A percentile compares a stretch with the other conserved stretches of the same genome.
These are phyloP conservation scores for Rhynchopsitta pachyrhyncha DNA, from an alignment of 2,113 vertebrate genomes.

Conservation along the genomic window DNA sequence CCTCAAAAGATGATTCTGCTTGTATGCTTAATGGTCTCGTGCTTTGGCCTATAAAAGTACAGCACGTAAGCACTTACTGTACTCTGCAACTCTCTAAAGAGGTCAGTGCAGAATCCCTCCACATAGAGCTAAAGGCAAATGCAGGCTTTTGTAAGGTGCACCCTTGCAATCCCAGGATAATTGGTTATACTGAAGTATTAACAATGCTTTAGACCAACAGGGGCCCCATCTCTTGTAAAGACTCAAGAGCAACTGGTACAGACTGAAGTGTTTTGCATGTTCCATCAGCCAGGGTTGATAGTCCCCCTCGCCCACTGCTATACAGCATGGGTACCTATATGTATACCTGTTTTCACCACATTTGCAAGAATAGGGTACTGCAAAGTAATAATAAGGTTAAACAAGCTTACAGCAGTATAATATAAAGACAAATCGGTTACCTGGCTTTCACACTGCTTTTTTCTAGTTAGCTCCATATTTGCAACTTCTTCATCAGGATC, in stretches of 20 bases:
- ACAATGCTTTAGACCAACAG: not conserved
- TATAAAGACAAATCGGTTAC: conserved; percentile 46
- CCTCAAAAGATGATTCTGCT: not conserved
- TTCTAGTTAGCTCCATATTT: conserved; percentile 75
- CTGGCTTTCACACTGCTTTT: conserved; percentile 79
- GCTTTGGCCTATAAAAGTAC: not conserved
- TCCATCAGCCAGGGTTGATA: not conserved
- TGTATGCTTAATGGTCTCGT: accelerated
- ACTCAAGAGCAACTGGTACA: not conserved
- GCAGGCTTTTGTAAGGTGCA: not conserved
- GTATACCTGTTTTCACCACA: accelerated
- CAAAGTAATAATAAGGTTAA: not conserved
- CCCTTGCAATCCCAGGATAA: not conserved
- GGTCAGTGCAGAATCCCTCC: not conserved
- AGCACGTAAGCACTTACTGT: accelerated
- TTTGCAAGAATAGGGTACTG: accelerated
- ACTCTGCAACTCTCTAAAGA: not conserved
- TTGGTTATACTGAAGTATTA: not conserved
- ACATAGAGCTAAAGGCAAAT: not conserved
- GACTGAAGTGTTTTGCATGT: not conserved
- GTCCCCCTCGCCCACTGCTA: accelerated
- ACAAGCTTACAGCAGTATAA: accelerated
- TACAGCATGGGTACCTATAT: accelerated
- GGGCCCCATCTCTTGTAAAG: not conserved
- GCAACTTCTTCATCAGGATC: conserved; percentile 88